These are phyloP conservation scores for Ferdinandea cuprea DNA, from an alignment of 2,888 invertebrate genomes.

Conservation along the genomic window DNA sequence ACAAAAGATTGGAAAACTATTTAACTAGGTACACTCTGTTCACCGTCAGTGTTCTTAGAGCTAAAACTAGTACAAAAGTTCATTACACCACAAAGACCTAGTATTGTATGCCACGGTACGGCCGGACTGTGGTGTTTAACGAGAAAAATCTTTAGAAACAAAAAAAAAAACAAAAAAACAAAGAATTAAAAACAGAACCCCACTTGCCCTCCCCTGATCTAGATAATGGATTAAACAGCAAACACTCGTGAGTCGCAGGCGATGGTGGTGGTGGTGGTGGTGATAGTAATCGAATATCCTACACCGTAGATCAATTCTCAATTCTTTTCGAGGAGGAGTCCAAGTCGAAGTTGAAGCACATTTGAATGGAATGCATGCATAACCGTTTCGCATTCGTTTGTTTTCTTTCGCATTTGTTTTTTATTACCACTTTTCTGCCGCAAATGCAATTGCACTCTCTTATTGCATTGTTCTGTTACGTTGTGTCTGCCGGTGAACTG, in stretches of 20 bases:
- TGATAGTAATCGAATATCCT: slow-evolving; percentile 57
- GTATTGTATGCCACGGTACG: slow-evolving; percentile 11
- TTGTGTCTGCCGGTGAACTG: slow-evolving; percentile 17
- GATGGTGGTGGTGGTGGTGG: no score
- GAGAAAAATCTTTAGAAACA: slow-evolving; percentile 2
- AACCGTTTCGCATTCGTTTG: slow-evolving; percentile 27
- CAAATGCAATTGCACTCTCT: slow-evolving; percentile 46
- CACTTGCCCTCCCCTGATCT: slow-evolving; percentile 35
- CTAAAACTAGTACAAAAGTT: slow-evolving; percentile 47
- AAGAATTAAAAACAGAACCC: no score
- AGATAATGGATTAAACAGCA: slow-evolving; percentile 48
- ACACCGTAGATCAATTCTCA: slow-evolving; percentile 41
- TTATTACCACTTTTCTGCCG: slow-evolving; percentile 6
- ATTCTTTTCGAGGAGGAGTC: slow-evolving; percentile 41
- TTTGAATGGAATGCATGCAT: slow-evolving; percentile 40
- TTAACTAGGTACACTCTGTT: slow-evolving; percentile 17
- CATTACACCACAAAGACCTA: slow-evolving; percentile 52
- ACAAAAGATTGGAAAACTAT: background rate
- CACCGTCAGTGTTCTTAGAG: slow-evolving; percentile 19
- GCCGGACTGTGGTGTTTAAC: background rate
- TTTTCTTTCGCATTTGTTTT: background rate
- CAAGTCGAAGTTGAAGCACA: slow-evolving; percentile 11
- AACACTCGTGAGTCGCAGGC: slow-evolving; percentile 22
- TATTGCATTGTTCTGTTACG: slow-evolving; percentile 46
- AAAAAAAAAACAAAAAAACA: no score